Percentiles rank a stretch among this genome's conserved stretches.
phyloP scores from a whole-genome alignment of 2,888 invertebrate species.

The Spodoptera picta region DNA sequence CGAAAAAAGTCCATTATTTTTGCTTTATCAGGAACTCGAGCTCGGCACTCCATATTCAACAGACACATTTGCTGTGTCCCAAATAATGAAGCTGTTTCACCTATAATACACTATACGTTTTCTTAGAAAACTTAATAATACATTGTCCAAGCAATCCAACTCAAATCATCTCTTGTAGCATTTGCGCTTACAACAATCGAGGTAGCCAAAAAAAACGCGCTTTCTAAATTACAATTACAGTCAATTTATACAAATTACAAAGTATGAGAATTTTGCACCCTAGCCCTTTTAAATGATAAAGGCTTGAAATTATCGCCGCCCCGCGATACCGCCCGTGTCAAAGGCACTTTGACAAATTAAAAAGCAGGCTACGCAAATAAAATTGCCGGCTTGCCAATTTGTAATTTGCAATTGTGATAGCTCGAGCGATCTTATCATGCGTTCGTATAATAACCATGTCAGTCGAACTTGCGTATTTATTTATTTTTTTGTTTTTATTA shows the following conservation, averaged over 20 bases:
- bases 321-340: slow-evolving; percentile 62
- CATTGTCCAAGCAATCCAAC: no score
- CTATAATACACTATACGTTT: no score
- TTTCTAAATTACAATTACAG: slow-evolving; percentile 69
- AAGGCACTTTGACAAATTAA: slow-evolving; percentile 69
- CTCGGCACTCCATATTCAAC: no score
- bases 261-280: slow-evolving; percentile 67
- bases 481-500: slow-evolving; percentile 5
- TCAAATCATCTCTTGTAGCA: no score
- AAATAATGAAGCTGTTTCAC: no score
- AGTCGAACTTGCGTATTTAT: slow-evolving; percentile 16
- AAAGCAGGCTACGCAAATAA: slow-evolving; percentile 65
- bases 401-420: slow-evolving; percentile 58
- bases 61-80: no score
- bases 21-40: no score
- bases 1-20: no score
- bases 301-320: slow-evolving; percentile 59
- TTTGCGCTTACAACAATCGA: no score
- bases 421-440: slow-evolving; percentile 62
- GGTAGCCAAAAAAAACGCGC: slow-evolving; percentile 18
- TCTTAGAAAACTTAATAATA: no score
- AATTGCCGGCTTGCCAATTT: slow-evolving; percentile 63
- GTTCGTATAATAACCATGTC: slow-evolving; percentile 54
- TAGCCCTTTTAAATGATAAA: slow-evolving; percentile 57
- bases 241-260: slow-evolving; percentile 67